Base-by-base conservation (phyloP, 2,797 vertebrate species). In the Sciurus carolinensis region DNA sequence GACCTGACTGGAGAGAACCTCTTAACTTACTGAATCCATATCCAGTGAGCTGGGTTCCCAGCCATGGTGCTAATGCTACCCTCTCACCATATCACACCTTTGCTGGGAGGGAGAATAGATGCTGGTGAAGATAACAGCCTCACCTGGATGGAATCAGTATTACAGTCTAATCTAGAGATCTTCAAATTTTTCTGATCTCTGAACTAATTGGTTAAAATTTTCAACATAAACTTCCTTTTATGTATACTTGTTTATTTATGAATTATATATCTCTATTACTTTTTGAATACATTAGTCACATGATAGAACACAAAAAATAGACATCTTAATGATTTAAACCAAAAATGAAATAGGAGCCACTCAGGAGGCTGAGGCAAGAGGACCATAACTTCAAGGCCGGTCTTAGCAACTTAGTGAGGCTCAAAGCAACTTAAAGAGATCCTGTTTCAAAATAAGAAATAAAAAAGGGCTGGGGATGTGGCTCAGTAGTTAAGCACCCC, bases 131-230 rank as follows among this genome's bases (percentile, higher is more conserved):
- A 5, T 20, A 44, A 44, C 52, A 44, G 20, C 36, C 64, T 66
- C 42, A 33, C 69, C 30, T 62, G 20, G 17, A 9, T 94, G 44
- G 14, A 81, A 36, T 47, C 76, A 7, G 26, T 64, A 10, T n/a
- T 39, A 13, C 9, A 15, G 24, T 82, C 26, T 24, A 28, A 77
- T 18, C 39, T 13, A 72, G 14, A 64, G 28, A 22, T 82, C 81
- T 54, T 47, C 20, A 67, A 30, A 26, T 0, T 20, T 85, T 54
- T 83, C 82, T 95, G 14, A 90, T 87, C 57, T 36, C 42, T 62
- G 57, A 30, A 22, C 10, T 30, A 83, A 7, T 47, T 82, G 33
- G 66, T 82, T 96, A 64, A 81, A 90, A 90, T 54, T 67, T 72
- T 93, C 47, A 92, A 28, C 42, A 54, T 36, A 20, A 30, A 66